These are phyloP conservation scores for Drosophila acutilabella DNA, from an alignment of 2,888 invertebrate species.

Conservation along the genomic window DNA sequence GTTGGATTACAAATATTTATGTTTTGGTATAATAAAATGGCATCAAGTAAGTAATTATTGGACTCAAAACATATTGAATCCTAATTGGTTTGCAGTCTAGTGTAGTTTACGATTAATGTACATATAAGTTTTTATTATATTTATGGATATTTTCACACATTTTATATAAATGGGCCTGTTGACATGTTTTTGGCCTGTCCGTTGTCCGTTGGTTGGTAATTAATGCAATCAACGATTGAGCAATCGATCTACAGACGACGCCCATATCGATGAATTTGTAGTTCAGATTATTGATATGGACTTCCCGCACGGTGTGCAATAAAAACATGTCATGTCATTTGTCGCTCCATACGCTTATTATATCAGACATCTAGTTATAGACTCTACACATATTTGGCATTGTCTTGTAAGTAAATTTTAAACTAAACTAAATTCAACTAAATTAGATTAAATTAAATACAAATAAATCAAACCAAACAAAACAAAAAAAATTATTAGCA, in stretches of 20 bases:
- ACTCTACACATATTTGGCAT: conserved; percentile 36
- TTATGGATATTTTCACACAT: conserved; percentile 69
- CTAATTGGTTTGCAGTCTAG: conserved; percentile 33
- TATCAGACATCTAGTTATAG: conserved; percentile 23
- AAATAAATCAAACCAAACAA: neutral
- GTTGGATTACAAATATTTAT: too few relatives aligned
- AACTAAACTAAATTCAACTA: conserved; percentile 2
- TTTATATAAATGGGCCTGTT: conserved; percentile 45
- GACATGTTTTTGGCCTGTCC: conserved; percentile 22
- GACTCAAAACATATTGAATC: neutral
- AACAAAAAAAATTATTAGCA: neutral
- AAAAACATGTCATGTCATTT: conserved; percentile 45
- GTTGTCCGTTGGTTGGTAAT: conserved; percentile 7
- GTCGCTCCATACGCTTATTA: conserved; percentile 32
- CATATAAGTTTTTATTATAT: conserved; percentile 17
- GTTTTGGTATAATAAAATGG: too few relatives aligned
- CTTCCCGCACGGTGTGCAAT: conserved; percentile 62
- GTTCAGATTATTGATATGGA: conserved; percentile 47
- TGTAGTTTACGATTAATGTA: conserved; percentile 39
- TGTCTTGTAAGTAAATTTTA: conserved; percentile 2
- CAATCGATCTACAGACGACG: conserved; percentile 30
- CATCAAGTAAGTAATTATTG: conserved; percentile 5
- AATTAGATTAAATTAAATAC: conserved; percentile 2
- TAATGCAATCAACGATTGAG: conserved; percentile 21
- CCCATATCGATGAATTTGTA: conserved; percentile 50